Evolutionary conservation across 2,888 invertebrate species (phyloP).

Genomic region (Netelia inedita): DNA sequence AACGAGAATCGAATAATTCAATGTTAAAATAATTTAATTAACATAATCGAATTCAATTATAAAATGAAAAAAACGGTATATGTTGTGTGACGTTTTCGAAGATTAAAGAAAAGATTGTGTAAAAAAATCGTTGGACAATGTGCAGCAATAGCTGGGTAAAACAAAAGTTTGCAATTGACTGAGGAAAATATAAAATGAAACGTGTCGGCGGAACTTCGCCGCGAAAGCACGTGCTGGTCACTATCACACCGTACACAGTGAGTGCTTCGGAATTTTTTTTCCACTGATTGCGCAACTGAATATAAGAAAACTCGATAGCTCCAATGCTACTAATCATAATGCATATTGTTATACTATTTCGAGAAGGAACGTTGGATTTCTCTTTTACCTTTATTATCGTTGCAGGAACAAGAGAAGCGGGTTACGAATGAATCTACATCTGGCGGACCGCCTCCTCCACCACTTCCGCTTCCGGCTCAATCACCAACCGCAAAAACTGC

Average conservation of each 20-base stretch:
- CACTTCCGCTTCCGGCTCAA: constrained; percentile 76
- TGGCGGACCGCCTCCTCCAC: constrained; percentile 76
- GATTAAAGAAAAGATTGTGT: too few relatives aligned
- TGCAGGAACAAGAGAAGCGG: constrained; percentile 80
- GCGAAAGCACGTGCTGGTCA: constrained; percentile 76
- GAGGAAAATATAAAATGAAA: constrained; percentile 69
- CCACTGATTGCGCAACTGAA: constrained; percentile 32
- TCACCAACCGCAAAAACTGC: constrained; percentile 75
- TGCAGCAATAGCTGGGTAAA: background rate
- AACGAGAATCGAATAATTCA: too few relatives aligned
- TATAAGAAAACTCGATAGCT: background rate
- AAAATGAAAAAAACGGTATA: too few relatives aligned
- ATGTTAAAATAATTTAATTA: too few relatives aligned
- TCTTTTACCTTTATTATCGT: constrained; percentile 32
- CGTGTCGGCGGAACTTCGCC: constrained; percentile 60
- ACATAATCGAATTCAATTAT: too few relatives aligned
- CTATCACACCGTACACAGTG: constrained; percentile 81
- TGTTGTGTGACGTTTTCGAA: too few relatives aligned
- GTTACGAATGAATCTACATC: constrained; percentile 71
- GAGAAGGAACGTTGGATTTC: background rate
- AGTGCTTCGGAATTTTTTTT: constrained; percentile 69
- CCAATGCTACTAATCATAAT: background rate
- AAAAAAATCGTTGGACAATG: too few relatives aligned
- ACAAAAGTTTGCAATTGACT: constrained; percentile 10
- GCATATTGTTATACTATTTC: background rate